A percentile compares a stretch with the other conserved stretches of the same genome.
phyloP scores from a whole-genome alignment of 2,888 invertebrate genomes.

The Dendrolimus pini region DNA sequence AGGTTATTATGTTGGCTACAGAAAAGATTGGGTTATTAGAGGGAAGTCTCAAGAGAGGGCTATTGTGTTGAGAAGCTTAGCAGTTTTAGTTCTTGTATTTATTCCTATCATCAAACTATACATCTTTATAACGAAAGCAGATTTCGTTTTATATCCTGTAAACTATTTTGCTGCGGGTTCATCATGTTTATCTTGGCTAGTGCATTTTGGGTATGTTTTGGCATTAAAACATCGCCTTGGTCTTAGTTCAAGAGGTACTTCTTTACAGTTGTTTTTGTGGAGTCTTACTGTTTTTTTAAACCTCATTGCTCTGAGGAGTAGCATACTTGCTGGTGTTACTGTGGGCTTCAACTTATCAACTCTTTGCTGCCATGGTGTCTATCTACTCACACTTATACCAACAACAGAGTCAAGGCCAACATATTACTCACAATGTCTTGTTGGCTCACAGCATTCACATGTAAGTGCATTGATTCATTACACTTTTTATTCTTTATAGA shows the following conservation, averaged over 20 bases:
- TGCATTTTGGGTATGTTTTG: constrained; percentile 86
- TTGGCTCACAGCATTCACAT: constrained; percentile 71
- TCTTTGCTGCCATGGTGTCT: constrained; percentile 80
- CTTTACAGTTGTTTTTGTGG: constrained; percentile 82
- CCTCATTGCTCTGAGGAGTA: constrained; percentile 82
- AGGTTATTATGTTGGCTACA: constrained; percentile 87
- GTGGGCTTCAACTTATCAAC: constrained; percentile 79
- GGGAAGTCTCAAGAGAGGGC: constrained; percentile 79
- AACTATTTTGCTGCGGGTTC: constrained; percentile 84
- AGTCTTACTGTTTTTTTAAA: constrained; percentile 80
- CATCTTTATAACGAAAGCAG: constrained; percentile 71
- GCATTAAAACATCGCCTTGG: constrained; percentile 80
- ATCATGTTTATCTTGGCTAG: constrained; percentile 86
- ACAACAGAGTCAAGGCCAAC: constrained; percentile 67
- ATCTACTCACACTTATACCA: constrained; percentile 84
- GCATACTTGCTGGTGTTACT: constrained; percentile 64
- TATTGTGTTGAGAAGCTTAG: constrained; percentile 79
- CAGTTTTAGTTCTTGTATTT: constrained; percentile 79
- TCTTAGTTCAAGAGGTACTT: constrained; percentile 84
- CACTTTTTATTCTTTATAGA: constrained; percentile 3
- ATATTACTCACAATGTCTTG: constrained; percentile 63
- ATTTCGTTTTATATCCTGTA: constrained; percentile 74
- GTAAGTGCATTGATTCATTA: constrained; percentile 40
- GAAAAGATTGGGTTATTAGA: constrained; percentile 78
- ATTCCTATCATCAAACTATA: constrained; percentile 83